Evolutionary conservation across 1,140 invertebrate species (phyloP), one percentile per base, ranked within the genome.

Genomic region (Mycetomoellerius zeteki): DNA sequence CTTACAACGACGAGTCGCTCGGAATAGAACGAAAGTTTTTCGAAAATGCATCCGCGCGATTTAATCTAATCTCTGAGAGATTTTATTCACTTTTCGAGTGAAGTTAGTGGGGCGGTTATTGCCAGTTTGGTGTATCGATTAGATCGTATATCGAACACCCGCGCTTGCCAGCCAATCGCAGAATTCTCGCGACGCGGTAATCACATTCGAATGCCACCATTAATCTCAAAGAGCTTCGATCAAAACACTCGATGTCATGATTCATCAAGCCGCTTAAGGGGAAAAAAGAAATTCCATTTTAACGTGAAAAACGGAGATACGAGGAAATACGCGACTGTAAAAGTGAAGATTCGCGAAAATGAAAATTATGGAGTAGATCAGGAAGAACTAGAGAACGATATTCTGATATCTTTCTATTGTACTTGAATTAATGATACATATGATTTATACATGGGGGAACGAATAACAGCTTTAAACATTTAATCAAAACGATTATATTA

Each of bases 121-220:
- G 86, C 62, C 71, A 52, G 71, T 37, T n/a, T 37, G 21, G 24
- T 58, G 56, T 58, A 86, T 88, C 73, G 84, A 88, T 88, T 64
- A 52, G 16, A 85, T 85, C 58, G 24, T 54, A 56, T 21, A 24
- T 30, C 37, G 30, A 85, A 71, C 62, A 3, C 12, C 47, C 54
- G 50, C 54, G 16, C 8, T 50, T 86, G 37, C 0, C 54, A 21
- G 47, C 62, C 65, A 86, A 54, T 73, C 47, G 33, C 58, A 33
- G 27, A 24, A 24, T 7, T 19, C 33, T 14, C 14, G 54, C 60
- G 77, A 30, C 43, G n/a, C 6, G n/a, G 27, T 72, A 16, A 81
- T 60, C 43, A 43, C 37, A 60, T 69, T 54, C 65, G 16, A 50
- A 81, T 60, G 3, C 27, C 30, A 50, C 4, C 12, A 19, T 82